A percentile compares a stretch with the other conserved stretches of the same genome.
These are phyloP conservation scores for Pelusios castaneus DNA, from an alignment of 2,113 vertebrate species.

Conservation along the genomic window DNA sequence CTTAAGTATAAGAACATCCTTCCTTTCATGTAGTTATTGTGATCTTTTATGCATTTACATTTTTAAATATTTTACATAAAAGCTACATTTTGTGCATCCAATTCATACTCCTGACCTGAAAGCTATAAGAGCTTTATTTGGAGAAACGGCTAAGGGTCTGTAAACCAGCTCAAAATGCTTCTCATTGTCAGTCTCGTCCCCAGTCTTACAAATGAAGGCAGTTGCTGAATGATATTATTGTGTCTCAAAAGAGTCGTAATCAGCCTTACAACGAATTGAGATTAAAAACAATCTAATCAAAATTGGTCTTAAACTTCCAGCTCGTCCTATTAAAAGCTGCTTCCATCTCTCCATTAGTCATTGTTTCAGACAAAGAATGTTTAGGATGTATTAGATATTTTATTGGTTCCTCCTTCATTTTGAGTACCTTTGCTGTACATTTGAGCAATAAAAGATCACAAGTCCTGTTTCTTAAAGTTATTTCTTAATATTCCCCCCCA, in stretches of 20 bases:
- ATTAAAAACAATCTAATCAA: constrained; percentile 60
- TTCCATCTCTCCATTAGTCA: neutral
- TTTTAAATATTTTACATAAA: constrained; percentile 39
- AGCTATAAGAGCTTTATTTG: neutral
- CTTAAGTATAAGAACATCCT: neutral
- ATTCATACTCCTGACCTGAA: neutral
- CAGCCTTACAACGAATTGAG: constrained; percentile 35
- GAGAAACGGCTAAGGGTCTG: neutral
- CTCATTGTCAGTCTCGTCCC: constrained; percentile 35
- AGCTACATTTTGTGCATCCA: neutral
- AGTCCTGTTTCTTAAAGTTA: neutral
- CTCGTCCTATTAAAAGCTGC: neutral
- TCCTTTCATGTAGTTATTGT: neutral
- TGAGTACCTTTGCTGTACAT: neutral
- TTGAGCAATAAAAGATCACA: constrained; percentile 20
- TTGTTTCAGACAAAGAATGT: neutral
- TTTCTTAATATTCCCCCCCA: neutral
- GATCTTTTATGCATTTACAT: neutral
- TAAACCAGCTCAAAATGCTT: constrained; percentile 9
- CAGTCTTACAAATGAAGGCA: constrained; percentile 49
- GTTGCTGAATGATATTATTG: constrained; percentile 31
- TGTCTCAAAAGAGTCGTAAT: constrained; percentile 50
- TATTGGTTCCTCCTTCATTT: neutral
- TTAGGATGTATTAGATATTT: constrained; percentile 22
- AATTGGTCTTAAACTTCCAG: constrained; percentile 5